phyloP scores from a whole-genome alignment of 2,113 vertebrate species.

The Triplophysa dalaica region DNA sequence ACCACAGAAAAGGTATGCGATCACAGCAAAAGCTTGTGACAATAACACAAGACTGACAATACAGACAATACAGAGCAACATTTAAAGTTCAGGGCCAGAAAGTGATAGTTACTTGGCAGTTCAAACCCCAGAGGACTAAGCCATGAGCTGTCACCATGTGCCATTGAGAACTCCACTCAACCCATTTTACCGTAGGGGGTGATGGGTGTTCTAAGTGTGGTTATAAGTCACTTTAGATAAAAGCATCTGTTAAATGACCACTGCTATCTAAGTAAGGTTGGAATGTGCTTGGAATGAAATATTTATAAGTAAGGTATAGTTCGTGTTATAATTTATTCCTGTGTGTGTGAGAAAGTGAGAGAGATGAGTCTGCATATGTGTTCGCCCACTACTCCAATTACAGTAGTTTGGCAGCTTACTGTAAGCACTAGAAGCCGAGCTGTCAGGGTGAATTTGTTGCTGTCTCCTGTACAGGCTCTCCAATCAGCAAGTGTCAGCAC shows the following conservation, averaged over 20 bases:
- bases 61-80: background rate
- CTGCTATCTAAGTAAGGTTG: too few relatives aligned
- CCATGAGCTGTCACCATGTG: background rate
- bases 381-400: slow-evolving; percentile 41
- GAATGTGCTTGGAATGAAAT: background rate
- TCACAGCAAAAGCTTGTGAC: background rate
- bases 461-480: slow-evolving; percentile 60
- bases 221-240: background rate
- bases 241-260: too few relatives aligned
- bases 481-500: slow-evolving; percentile 60
- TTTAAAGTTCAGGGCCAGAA: background rate
- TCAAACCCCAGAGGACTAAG: background rate
- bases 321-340: background rate
- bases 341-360: background rate
- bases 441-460: slow-evolving; percentile 64
- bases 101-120: background rate
- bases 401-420: slow-evolving; percentile 57
- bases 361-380: slow-evolving; percentile 9
- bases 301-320: background rate
- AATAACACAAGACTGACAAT: slow-evolving; percentile 2
- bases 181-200: background rate
- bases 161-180: background rate
- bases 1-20: slow-evolving; percentile 15
- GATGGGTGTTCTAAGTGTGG: background rate
- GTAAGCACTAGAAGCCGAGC: slow-evolving; percentile 56